These are phyloP conservation scores for Portevinia maculata DNA, from an alignment of 2,888 invertebrate species.

Conservation along the genomic window DNA sequence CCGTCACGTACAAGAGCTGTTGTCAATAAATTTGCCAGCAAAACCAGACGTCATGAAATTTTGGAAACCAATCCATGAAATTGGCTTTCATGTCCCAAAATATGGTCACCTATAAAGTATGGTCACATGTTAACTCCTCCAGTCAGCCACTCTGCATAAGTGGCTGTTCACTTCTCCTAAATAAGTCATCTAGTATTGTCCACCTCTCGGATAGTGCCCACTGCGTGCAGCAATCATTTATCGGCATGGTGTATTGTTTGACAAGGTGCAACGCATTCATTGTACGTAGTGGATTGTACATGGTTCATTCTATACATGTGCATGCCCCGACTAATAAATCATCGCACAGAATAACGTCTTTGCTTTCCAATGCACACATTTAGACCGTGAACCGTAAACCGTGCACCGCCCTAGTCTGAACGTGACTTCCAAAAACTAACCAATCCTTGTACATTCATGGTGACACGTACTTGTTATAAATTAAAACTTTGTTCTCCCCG, in stretches of 20 bases:
- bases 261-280: slow-evolving; percentile 69
- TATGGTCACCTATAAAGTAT: neutral
- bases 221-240: slow-evolving; percentile 58
- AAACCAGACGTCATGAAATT: neutral
- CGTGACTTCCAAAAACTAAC: slow-evolving; percentile 73
- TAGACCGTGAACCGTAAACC: slow-evolving; percentile 7
- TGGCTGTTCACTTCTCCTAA: slow-evolving; percentile 6
- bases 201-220: slow-evolving; percentile 15
- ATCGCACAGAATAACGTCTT: slow-evolving; percentile 15
- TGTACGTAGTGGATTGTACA: slow-evolving; percentile 32
- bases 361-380: slow-evolving; percentile 17
- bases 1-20: neutral
- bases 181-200: slow-evolving; percentile 20
- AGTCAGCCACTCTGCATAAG: slow-evolving; percentile 12
- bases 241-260: slow-evolving; percentile 50
- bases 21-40: slow-evolving; percentile 4
- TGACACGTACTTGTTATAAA: slow-evolving; percentile 73
- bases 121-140: slow-evolving; percentile 19
- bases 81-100: neutral
- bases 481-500: slow-evolving; percentile 60
- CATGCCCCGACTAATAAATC: slow-evolving; percentile 64
- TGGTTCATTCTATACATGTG: slow-evolving; percentile 20
- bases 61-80: neutral
- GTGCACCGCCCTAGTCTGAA: slow-evolving; percentile 27
- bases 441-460: slow-evolving; percentile 60